Base-by-base conservation (phyloP, 1,140 invertebrate species). In the Drosophila ercepeae region DNA sequence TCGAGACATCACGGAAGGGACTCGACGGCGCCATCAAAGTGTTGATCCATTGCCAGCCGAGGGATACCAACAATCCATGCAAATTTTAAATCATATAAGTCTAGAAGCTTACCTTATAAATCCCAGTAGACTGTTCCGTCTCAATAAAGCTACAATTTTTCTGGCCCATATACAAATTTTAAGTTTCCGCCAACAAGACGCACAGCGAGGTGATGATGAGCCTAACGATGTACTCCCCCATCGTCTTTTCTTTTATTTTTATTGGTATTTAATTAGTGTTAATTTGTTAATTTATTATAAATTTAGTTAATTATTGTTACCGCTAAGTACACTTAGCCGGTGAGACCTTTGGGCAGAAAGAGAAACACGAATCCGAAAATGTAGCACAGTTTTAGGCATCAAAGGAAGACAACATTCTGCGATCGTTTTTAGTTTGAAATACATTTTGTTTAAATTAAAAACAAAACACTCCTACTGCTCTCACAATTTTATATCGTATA, bases 1-100 rank as follows among this genome's bases (percentile, higher is more conserved):
- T 99, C 90, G 95, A 99, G 75, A 95, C 95, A 1, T 94, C 97
- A 0, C 94, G 94, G 68, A 94, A 94, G 39, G 95, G 34, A 70
- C 67, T 91, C 75, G 95, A 93, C 14, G 94, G 94, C 52, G 94
- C 96, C 7, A 95, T 99, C 71, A 99, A 99, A 92, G 95, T 99
- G 67, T 96, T 99, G 94, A 98, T 99, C 69, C 95, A 97, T 78
- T 96, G 96, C 5, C 93, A 94, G 81, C 93, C 93, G 0, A 75
- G 91, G 11, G 84, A 93, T 75, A 68, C 90, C 19, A 93, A 94
- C 63, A 93, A 94, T 79, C 68, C 60, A 11, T 49, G 59, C 3
- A 89, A 89, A 44, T 89, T 89, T 58, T 83, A 72, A 53, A 19
- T n/a, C 7, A 6, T 45, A 7, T 34, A n/a, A n/a, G n/a, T 4